Evolutionary conservation across 2,888 invertebrate genomes (phyloP), one percentile per base, ranked within the genome.

Genomic region (Mayetiola destructor): DNA sequence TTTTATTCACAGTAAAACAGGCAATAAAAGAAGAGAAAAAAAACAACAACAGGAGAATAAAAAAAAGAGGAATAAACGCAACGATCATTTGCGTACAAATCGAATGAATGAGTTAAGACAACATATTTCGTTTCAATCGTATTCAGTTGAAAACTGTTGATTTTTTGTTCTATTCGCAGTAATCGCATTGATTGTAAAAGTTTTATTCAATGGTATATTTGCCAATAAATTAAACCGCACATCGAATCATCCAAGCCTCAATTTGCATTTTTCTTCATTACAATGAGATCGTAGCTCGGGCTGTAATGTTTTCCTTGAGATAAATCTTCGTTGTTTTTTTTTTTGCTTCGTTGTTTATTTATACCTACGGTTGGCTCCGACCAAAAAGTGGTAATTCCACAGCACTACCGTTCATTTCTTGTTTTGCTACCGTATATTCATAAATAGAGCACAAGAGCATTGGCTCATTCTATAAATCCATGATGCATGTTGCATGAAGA

Each of bases 241-340:
- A 42, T 42, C 21, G 42, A 42, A 42, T 42, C 48, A 48, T 48
- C 27, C n/a, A n/a, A 48, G 27, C 48, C 27, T 48, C 48, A 48
- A 48, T 48, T 48, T 48, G 48, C 48, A 48, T 48, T 48, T 48
- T 48, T 48, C 48, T 48, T 48, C 48, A 48, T 40, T 48, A 2
- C 14, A 14, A 27, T 6, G 12, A 23, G 48, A 48, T n/a, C 48
- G n/a, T 23, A 42, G 9, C 12, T 42, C 21, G 42, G 42, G n/a
- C n/a, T n/a, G n/a, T n/a, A n/a, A n/a, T n/a, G n/a, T n/a, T n/a
- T n/a, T n/a, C n/a, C n/a, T n/a, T n/a, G n/a, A n/a, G n/a, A n/a
- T n/a, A n/a, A n/a, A n/a, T n/a, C n/a, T n/a, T n/a, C n/a, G n/a
- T n/a, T n/a, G n/a, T n/a, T n/a, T n/a, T n/a, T n/a, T n/a, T n/a